Evolutionary conservation across 2,888 invertebrate genomes (phyloP), one percentile per base, ranked within the genome.

Genomic region (Omphaloscelis lunosa): DNA sequence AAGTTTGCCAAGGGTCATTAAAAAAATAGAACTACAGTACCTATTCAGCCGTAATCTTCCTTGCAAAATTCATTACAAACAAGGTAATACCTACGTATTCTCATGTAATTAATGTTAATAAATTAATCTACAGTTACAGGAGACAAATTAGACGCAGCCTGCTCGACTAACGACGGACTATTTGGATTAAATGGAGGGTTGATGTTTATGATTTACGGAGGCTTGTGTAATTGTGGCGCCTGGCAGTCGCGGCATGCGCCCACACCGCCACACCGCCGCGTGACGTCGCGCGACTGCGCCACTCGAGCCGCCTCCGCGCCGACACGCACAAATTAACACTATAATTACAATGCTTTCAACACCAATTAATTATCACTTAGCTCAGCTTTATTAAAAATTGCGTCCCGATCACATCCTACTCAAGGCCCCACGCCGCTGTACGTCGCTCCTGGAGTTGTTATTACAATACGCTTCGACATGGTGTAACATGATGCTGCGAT

Each of bases 131-230:
- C 92, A 93, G 95, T 96, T 94, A 94, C 95, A 93, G 93, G 94
- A 96, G 96, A 96, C 96, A 96, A 96, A 96, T 96, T 96, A 96
- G 96, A 96, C 95, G 93, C 96, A 95, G 94, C 94, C 95, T 96
- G 96, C 95, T 95, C 95, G 93, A 93, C 96, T 96, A 96, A 96
- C 95, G 96, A 96, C 95, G 94, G 95, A 96, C 96, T 95, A 96
- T 96, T 96, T 95, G 95, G 95, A 95, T 96, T 96, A 96, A 96
- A 96, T 96, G 96, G 96, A 91, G 96, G 96, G 95, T 95, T 95
- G 96, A 96, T 96, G 96, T 96, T 96, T 96, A 96, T 96, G 96
- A 96, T 96, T 96, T 96, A 96, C 96, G 96, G 95, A 93, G 94
- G 95, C 93, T 92, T 92, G 94, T 93, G 93, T 96, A 96, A 96